Evolutionary conservation across 30 jellyfish, hydroid and myxozoan genomes (phyloP).

Genomic region (Cassiopea andromeda): DNA sequence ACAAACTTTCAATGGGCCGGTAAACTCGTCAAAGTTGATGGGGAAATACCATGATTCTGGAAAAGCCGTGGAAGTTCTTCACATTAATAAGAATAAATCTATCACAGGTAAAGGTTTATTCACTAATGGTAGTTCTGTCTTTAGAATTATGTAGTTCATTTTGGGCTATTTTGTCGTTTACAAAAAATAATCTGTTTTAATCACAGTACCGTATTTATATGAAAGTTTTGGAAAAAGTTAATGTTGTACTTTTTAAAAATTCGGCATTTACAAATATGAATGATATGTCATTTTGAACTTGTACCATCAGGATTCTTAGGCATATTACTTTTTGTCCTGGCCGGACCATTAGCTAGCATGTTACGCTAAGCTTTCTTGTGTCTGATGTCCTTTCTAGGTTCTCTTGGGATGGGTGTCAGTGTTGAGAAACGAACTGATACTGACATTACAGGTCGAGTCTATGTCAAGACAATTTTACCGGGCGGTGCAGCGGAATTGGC

Average conservation of each 20-base stretch:
- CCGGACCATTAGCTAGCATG: not conserved
- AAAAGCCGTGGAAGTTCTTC: conserved; percentile 45
- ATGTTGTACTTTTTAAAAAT: too few relatives aligned
- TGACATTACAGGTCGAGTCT: conserved; percentile 74
- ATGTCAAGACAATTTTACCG: conserved; percentile 82
- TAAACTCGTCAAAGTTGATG: not conserved
- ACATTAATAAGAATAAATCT: conserved; percentile 49
- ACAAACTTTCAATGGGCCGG: conserved; percentile 31
- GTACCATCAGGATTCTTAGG: too few relatives aligned
- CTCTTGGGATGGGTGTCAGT: conserved; percentile 92
- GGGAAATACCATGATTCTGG: conserved; percentile 52
- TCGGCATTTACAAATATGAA: too few relatives aligned
- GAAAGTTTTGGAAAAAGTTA: too few relatives aligned
- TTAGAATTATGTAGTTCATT: too few relatives aligned
- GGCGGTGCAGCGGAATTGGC: conserved; percentile 94
- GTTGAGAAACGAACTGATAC: conserved; percentile 68
- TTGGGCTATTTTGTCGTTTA: too few relatives aligned
- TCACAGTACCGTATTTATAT: too few relatives aligned
- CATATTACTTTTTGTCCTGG: too few relatives aligned
- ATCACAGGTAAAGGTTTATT: conserved; percentile 39
- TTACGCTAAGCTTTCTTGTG: not conserved
- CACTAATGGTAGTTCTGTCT: not conserved
- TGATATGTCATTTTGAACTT: too few relatives aligned
- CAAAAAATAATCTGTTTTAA: too few relatives aligned
- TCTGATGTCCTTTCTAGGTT: conserved; percentile 39